Conservation (phyloP, 2,113 vertebrate species). For the Xiphophorus couchianus region DNA sequence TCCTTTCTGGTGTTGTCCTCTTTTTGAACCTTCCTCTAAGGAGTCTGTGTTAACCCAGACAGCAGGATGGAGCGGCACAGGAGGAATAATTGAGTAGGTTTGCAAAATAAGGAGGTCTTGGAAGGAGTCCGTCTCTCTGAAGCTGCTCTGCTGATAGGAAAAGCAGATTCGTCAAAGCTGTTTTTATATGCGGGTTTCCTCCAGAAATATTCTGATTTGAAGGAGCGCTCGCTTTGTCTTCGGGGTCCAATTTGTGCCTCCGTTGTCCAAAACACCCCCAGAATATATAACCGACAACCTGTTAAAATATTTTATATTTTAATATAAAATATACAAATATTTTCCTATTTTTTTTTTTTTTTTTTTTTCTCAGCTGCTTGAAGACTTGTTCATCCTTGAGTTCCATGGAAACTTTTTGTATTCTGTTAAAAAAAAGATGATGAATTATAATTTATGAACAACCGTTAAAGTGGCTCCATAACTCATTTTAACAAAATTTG, state of each 20-base stretch:
- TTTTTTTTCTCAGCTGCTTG: not conserved
- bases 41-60: slow-evolving; percentile 41
- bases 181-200: slow-evolving; percentile 5
- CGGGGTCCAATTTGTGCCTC: not conserved
- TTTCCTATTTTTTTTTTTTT: too few species aligned
- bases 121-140: not conserved
- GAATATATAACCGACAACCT: not conserved
- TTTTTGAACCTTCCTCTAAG: slow-evolving; percentile 45
- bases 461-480: too few species aligned
- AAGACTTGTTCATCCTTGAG: not conserved
- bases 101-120: slow-evolving; percentile 1
- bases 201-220: not conserved
- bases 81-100: slow-evolving; percentile 29
- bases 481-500: too few species aligned
- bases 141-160: not conserved
- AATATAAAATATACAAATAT: not conserved
- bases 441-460: too few species aligned
- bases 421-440: not conserved
- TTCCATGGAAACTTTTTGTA: not conserved
- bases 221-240: not conserved
- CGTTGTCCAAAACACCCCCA: not conserved
- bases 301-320: too few species aligned
- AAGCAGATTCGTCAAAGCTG: not conserved
- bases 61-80: slow-evolving; percentile 36
- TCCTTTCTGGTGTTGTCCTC: slow-evolving; percentile 52